A percentile compares a stretch with the other conserved stretches of the same genome.
phyloP scores from a whole-genome alignment of 2,888 invertebrate species.

The Diaphora mendica region DNA sequence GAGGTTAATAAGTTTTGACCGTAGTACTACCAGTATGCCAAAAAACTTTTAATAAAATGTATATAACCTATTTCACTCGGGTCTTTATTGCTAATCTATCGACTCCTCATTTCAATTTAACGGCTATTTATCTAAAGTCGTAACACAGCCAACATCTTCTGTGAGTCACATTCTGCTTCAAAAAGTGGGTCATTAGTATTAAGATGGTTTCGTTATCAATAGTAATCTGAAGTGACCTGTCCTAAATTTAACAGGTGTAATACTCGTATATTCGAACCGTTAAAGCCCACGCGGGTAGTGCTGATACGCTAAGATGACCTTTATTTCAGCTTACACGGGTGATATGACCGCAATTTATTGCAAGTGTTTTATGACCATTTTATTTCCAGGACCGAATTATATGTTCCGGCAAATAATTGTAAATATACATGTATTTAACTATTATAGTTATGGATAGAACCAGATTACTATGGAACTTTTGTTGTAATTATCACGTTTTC shows the following conservation, averaged over 20 bases:
- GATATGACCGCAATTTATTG: constrained; percentile 1
- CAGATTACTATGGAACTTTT: not conserved
- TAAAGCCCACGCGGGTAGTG: constrained; percentile 3
- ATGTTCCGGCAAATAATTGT: constrained; percentile 2
- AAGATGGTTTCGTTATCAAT: not conserved
- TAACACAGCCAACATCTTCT: not conserved
- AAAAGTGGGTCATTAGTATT: not conserved
- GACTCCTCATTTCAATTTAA: too few species aligned
- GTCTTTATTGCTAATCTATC: too few species aligned
- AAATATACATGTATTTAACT: not conserved
- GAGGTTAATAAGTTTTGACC: too few species aligned
- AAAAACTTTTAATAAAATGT: too few species aligned
- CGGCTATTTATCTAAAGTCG: not conserved
- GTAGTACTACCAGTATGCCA: too few species aligned
- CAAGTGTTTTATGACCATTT: constrained; percentile 1
- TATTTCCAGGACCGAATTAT: not conserved
- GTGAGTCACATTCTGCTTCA: not conserved
- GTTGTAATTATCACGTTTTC: not conserved
- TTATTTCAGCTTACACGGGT: not conserved
- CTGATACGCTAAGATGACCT: not conserved
- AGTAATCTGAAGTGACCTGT: not conserved
- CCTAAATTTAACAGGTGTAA: not conserved
- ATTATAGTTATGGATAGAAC: constrained; percentile 7
- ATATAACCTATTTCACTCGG: too few species aligned
- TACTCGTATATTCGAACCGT: not conserved